Base-by-base conservation (phyloP, 1,140 invertebrate species). In the Saxidomus purpurata region DNA sequence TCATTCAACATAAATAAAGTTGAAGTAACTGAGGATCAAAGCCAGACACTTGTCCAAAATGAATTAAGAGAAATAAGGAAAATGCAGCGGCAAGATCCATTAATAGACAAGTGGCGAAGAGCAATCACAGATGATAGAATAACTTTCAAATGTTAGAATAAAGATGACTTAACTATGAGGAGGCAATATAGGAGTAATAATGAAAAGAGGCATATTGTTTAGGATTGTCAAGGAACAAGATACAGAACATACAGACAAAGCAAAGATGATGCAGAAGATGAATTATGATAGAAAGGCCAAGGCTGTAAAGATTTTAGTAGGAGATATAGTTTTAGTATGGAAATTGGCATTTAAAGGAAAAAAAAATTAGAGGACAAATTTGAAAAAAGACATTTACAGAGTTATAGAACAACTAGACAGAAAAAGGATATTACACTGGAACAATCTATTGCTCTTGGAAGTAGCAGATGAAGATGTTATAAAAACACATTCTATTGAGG, bases 321-420 rank as follows among this genome's bases (percentile, higher is more conserved):
- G 69, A 0, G 67, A 86, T 22, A 86, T 22, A 86, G 47, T 86
- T 0, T 49, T 86, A 43, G 83, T 86, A 4, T 55, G 36, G 40
- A 74, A 40, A 40, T 43, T 76, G 22, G 67, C 47, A 19, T 55
- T 76, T 55, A 31, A 36, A 36, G 83, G 71, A 38, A 86, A 86
- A 61, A 74, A 17, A 86, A 86, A 34, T 15, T 76, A 38, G 67
- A 38, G 11, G 67, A 86, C 69, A 74, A 52, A n/a, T 85, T 69
- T 36, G 82, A 71, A 52, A n/a, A 55, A n/a, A n/a, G 80, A 71
- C 6, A 8, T 28, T 2, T 86, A 86, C 31, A 59, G 4, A n/a
- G 69, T 86, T 0, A 74, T 86, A 49, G 69, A 76, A 22, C 67
- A 76, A 4, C 43, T 31, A n/a, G 55, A 25, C 1, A 34, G 59